Conservation (phyloP, 2,113 vertebrate genomes). For the Protobothrops mucrosquamatus region DNA sequence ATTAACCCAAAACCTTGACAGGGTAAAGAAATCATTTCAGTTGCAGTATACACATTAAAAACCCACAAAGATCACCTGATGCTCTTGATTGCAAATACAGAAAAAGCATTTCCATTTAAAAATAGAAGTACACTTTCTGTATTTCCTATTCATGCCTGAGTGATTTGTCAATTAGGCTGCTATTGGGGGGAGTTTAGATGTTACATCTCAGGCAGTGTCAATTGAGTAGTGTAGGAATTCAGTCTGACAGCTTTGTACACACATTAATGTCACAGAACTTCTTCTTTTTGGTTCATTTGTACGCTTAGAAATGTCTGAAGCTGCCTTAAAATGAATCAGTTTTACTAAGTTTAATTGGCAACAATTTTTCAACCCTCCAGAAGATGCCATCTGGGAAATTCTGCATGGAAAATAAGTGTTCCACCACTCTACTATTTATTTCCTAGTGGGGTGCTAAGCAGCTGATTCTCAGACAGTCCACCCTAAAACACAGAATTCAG, state of each 20-base stretch:
- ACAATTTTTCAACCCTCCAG: background rate
- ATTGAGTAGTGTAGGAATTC: background rate
- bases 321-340: background rate
- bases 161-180: background rate
- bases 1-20: conserved; percentile 1
- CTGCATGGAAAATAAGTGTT: background rate
- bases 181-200: background rate
- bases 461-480: background rate
- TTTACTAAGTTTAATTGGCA: background rate
- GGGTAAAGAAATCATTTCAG: background rate
- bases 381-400: background rate
- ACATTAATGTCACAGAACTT: background rate
- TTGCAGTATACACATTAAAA: background rate
- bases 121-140: background rate
- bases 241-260: background rate
- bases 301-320: background rate
- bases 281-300: background rate
- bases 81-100: background rate
- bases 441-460: background rate
- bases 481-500: background rate
- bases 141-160: background rate
- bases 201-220: background rate
- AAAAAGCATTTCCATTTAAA: background rate
- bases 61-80: background rate
- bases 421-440: background rate